Conservation (phyloP, 2,888 invertebrate species). For the Trissolcus brochymenae region DNA sequence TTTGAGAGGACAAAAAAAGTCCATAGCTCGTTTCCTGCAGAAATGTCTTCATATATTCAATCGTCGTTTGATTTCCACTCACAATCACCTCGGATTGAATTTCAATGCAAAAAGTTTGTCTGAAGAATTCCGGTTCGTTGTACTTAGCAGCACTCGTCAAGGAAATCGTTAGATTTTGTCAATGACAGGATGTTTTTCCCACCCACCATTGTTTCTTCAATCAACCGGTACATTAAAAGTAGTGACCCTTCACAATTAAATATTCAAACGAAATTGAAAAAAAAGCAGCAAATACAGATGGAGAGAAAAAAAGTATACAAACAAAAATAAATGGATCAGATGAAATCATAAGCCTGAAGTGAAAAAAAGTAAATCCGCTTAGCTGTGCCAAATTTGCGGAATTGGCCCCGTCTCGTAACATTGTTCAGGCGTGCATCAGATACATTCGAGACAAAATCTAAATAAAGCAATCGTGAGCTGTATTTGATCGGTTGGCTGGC, state of each 20-base stretch:
- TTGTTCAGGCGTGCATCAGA: background rate
- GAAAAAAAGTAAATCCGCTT: slow-evolving; percentile 61
- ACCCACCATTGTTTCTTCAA: background rate
- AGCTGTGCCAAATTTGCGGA: slow-evolving; percentile 48
- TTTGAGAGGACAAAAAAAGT: background rate
- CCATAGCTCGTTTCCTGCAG: slow-evolving; percentile 62
- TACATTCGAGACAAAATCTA: slow-evolving; percentile 9
- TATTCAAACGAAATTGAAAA: too few species aligned
- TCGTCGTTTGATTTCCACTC: slow-evolving; percentile 57
- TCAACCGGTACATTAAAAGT: too few species aligned
- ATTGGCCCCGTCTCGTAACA: slow-evolving; percentile 9
- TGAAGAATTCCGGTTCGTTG: slow-evolving; percentile 66
- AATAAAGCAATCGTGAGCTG: slow-evolving; percentile 65
- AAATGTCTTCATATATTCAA: slow-evolving; percentile 8
- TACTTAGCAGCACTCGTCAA: slow-evolving; percentile 25
- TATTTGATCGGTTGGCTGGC: slow-evolving; percentile 67
- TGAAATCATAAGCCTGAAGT: too few species aligned
- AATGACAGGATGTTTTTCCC: slow-evolving; percentile 1
- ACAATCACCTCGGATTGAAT: slow-evolving; percentile 57
- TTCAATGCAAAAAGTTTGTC: slow-evolving; percentile 55
- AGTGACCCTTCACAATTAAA: too few species aligned
- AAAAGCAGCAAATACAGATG: too few species aligned
- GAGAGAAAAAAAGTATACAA: background rate
- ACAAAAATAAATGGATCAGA: slow-evolving; percentile 1
- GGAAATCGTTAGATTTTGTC: slow-evolving; percentile 21